Evolutionary conservation across 2,888 invertebrate genomes (phyloP), one percentile per base, ranked within the genome.

Genomic region (Aproaerema taeniolella): DNA sequence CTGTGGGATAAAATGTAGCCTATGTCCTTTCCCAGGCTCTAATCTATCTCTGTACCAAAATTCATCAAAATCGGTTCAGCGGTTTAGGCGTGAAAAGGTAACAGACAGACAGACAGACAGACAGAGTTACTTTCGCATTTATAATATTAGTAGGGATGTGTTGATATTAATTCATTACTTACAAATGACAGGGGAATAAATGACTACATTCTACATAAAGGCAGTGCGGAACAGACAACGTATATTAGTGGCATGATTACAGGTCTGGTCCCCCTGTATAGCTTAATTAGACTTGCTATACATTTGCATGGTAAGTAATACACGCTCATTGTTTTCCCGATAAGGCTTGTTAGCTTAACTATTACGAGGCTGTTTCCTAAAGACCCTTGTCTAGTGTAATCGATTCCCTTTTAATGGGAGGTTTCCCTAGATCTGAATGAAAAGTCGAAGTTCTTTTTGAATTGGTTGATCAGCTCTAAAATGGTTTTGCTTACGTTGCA

Each of bases 281-380:
- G 66, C 68, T 75, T 73, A 71, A 76, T 76, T 75, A 76, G 63
- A 52, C 48, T 49, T 55, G 39, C n/a, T n/a, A 53, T 40, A 49
- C 56, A 66, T 71, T 74, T 66, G 64, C 71, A 73, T 72, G 46
- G 61, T 58, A 59, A 65, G 49, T 51, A 51, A 54, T n/a, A n/a
- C 57, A 61, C 59, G 61, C 51, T 58, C 64, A 72, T 75, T 71
- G 72, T 73, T 61, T 61, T 50, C 68, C 62, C 47, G 59, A 70
- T 73, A 68, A 62, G 65, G 72, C 50, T 55, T 35, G 65, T 61
- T 62, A 58, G 58, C 62, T 61, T 58, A 16, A 35, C 35, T 15
- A 35, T 15, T 14, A 25, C 15, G 10, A 15, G 15, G 15, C 35
- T 35, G 14, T 14, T 16, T 28, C 10, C n/a, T 15, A 15, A 12